phyloP scores from a whole-genome alignment of 2,888 invertebrate species.

The Nomada fucata region DNA sequence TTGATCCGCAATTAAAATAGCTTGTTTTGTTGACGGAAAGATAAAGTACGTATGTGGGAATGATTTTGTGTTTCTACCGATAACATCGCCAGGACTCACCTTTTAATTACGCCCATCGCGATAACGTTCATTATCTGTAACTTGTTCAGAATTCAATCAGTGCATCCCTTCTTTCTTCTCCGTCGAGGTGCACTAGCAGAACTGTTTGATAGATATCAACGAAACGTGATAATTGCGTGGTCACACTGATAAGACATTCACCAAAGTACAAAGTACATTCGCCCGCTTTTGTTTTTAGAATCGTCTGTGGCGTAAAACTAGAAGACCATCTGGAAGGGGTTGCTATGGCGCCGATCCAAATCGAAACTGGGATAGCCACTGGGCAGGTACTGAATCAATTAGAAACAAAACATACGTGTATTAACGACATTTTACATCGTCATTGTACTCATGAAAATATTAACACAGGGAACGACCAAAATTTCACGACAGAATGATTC shows the following conservation, averaged over 20 bases:
- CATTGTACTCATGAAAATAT: no score
- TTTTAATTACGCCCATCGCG: not conserved
- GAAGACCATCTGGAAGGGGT: conserved; percentile 81
- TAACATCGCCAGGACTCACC: not conserved
- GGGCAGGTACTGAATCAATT: conserved; percentile 85
- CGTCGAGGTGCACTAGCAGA: not conserved
- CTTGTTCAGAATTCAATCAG: not conserved
- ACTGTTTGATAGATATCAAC: not conserved
- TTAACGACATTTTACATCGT: no score
- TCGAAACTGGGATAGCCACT: conserved; percentile 90
- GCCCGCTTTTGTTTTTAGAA: conserved; percentile 80
- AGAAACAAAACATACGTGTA: not conserved
- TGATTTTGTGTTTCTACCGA: not conserved
- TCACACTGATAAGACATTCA: not conserved
- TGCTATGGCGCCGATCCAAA: conserved; percentile 91
- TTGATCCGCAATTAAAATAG: not conserved
- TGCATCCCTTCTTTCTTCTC: not conserved
- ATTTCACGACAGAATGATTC: no score
- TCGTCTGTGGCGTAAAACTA: conserved; percentile 90
- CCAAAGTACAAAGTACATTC: not conserved
- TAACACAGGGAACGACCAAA: no score
- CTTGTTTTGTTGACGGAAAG: not conserved
- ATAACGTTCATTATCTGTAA: conserved; percentile 13
- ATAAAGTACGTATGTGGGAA: conserved; percentile 2
- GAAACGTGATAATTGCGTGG: not conserved